These are phyloP conservation scores for Antennarius striatus DNA, from an alignment of 2,113 vertebrate genomes.

Conservation along the genomic window DNA sequence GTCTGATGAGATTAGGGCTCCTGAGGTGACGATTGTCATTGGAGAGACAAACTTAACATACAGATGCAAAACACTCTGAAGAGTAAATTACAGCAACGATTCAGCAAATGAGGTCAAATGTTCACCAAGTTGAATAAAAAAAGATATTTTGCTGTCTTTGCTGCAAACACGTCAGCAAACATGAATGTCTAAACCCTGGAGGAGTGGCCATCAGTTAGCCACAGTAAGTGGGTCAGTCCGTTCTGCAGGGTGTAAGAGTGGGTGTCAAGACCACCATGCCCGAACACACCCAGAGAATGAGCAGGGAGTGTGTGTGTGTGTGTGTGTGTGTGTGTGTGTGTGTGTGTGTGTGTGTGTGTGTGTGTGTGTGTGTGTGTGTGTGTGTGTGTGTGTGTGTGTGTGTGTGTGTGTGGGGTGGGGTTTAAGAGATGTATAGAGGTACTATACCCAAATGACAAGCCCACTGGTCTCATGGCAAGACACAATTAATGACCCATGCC, in stretches of 20 bases:
- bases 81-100: neutral
- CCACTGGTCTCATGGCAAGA: slow-evolving; percentile 87
- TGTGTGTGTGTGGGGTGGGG: slow-evolving; percentile 8
- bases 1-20: too few species aligned
- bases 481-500: slow-evolving; percentile 91
- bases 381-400: slow-evolving; percentile 3
- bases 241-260: slow-evolving; percentile 52
- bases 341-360: neutral
- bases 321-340: neutral
- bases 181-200: slow-evolving; percentile 47
- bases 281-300: slow-evolving; percentile 57
- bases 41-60: too few species aligned
- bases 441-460: slow-evolving; percentile 87
- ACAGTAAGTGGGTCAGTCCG: slow-evolving; percentile 71
- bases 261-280: slow-evolving; percentile 45
- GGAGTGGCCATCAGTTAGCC: slow-evolving; percentile 65
- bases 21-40: too few species aligned
- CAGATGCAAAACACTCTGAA: too few species aligned
- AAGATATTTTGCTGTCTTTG: slow-evolving; percentile 27
- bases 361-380: neutral
- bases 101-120: neutral
- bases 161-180: slow-evolving; percentile 27
- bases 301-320: slow-evolving; percentile 10
- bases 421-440: slow-evolving; percentile 78
- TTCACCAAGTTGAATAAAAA: slow-evolving; percentile 15